A percentile compares a stretch with the other conserved stretches of the same genome.
These are phyloP conservation scores for Drosophila melanosoma DNA, from an alignment of 2,888 invertebrate genomes.

Conservation along the genomic window DNA sequence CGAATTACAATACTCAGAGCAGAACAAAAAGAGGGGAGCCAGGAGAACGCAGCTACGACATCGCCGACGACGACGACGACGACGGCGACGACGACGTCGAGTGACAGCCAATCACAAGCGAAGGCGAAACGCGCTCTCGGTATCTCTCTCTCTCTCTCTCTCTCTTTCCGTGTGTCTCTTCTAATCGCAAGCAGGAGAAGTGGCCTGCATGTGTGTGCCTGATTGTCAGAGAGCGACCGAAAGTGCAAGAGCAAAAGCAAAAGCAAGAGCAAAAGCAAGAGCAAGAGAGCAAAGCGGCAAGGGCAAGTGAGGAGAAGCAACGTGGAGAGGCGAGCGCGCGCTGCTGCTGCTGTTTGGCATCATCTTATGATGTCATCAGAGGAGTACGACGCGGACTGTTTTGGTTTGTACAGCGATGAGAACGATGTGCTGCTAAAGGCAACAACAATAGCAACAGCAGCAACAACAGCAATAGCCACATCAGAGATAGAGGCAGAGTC, in stretches of 20 bases:
- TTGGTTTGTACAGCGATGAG: constrained; percentile 95
- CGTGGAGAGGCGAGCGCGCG: constrained; percentile 67
- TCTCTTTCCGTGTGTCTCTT: constrained; percentile 7
- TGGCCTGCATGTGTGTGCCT: constrained; percentile 51
- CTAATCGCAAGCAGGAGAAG: constrained; percentile 52
- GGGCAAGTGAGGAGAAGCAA: constrained; percentile 42
- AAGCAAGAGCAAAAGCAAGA: constrained; percentile 15
- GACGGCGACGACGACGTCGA: constrained; percentile 20
- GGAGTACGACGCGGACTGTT: constrained; percentile 97
- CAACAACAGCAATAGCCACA: constrained; percentile 84
- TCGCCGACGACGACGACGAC: constrained; percentile 12
- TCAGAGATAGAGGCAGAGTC: constrained; percentile 86
- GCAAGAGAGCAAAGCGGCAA: constrained; percentile 5
- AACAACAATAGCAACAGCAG: constrained; percentile 87
- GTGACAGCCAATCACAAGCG: constrained; percentile 46
- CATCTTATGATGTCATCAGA: constrained; percentile 97
- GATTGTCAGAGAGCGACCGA: constrained; percentile 48
- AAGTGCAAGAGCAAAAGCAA: constrained; percentile 50
- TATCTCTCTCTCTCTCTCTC: constrained; percentile 18
- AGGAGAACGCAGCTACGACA: constrained; percentile 28
- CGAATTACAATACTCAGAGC: constrained; percentile 47
- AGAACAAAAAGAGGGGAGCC: constrained; percentile 13
- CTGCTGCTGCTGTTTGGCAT: constrained; percentile 87
- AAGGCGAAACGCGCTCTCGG: constrained; percentile 47
- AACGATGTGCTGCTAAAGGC: constrained; percentile 94